Evolutionary conservation across 2,797 vertebrate genomes (phyloP), one percentile per base, ranked within the genome.

Genomic region (Enoplosus armatus): DNA sequence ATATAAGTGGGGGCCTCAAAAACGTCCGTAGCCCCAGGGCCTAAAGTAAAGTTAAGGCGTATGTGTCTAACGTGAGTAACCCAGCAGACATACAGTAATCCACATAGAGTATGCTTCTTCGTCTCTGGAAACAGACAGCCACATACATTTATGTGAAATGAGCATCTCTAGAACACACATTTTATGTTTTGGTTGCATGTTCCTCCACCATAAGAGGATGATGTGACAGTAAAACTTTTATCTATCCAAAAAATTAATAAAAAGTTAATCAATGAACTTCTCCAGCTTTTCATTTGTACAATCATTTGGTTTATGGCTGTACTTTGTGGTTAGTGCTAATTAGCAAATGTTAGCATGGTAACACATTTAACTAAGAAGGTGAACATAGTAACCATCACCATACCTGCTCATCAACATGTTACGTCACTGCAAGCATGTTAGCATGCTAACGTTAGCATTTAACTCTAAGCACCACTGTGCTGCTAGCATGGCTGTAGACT

Each of bases 61-160:
- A n/a, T n/a, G n/a, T 53, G 27, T 79, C 8, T 53, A 53, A 72
- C 59, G 72, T 33, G 50, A 78, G 33, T 43, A 62, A 61, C 54
- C 37, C 37, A 18, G 31, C 29, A 43, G 62, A 54, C 50, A 31
- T 55, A 45, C 4, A 35, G 24, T 35, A 33, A 55, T 54, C 48
- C 47, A 55, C 24, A 31, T 5, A 39, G 6, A 45, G 20, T 33
- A 12, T 22, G 16, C 11, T 8, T 60, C 54, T 67, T 54, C 0
- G 4, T 14, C 47, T 41, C 41, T 56, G 9, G 7, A 55, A 20
- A n/a, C 12, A 11, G 11, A 27, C 12, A 41, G 27, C 18, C 15
- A 22, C 6, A 4, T 56, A 1, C 14, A 5, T 29, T 54, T 12
- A 22, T 43, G 24, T 51, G 47, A 54, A 33, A 62, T 33, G 9